These are phyloP conservation scores for Chrysocyon brachyurus DNA, from an alignment of 2,797 vertebrate genomes.

Conservation along the genomic window DNA sequence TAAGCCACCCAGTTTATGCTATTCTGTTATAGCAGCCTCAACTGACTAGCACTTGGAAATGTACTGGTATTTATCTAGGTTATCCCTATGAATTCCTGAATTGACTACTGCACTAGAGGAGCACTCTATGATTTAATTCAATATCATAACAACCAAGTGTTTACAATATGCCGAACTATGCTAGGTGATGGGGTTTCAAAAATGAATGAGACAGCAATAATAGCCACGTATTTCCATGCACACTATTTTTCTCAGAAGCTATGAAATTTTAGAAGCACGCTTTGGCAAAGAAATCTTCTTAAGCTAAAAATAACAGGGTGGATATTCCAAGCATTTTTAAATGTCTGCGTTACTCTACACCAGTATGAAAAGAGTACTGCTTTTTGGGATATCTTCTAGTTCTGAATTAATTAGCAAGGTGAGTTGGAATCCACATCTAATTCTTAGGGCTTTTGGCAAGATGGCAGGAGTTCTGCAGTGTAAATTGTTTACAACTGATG, in stretches of 20 bases:
- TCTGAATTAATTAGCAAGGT: constrained; percentile 71
- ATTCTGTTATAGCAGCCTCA: not conserved
- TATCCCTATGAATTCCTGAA: not conserved
- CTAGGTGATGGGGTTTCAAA: not conserved
- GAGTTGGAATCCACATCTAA: constrained; percentile 67
- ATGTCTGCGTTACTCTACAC: constrained; percentile 2
- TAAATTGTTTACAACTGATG: constrained; percentile 70
- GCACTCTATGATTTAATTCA: not conserved
- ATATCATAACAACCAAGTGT: not conserved
- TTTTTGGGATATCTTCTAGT: constrained; percentile 53
- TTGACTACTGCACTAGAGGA: not conserved
- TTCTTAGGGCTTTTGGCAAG: constrained; percentile 64
- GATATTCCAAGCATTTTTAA: constrained; percentile 57
- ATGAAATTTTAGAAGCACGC: constrained; percentile 58
- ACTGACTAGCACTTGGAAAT: not conserved
- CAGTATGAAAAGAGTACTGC: not conserved
- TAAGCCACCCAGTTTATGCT: not conserved
- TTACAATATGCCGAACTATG: constrained; percentile 12
- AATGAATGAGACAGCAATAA: constrained; percentile 53
- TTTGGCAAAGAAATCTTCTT: constrained; percentile 69
- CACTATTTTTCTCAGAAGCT: constrained; percentile 55
- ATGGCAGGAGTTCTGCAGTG: not conserved
- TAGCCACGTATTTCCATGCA: not conserved
- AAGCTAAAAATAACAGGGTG: constrained; percentile 60
- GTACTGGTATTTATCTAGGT: not conserved